phyloP scores from a whole-genome alignment of 2,113 vertebrate genomes.

The Pontoporia blainvillei region DNA sequence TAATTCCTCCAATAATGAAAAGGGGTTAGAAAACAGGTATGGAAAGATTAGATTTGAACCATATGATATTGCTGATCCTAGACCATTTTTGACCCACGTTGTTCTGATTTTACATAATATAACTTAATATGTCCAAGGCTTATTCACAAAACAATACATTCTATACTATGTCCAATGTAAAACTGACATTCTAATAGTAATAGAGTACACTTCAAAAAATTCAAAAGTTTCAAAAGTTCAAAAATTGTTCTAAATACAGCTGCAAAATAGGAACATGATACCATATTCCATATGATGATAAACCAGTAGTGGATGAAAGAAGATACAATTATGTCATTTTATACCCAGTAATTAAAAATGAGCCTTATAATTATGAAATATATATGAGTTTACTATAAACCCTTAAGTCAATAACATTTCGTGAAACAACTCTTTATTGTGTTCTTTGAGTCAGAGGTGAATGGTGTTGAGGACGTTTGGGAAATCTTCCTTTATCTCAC shows the following conservation, averaged over 20 bases:
- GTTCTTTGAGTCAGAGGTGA: background rate
- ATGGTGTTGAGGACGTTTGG: background rate
- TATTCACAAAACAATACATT: background rate
- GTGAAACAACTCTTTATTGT: background rate
- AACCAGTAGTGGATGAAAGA: background rate
- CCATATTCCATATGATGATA: background rate
- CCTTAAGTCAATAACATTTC: background rate
- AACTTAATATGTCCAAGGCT: background rate
- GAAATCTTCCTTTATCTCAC: background rate
- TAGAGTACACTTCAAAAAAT: background rate
- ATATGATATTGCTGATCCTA: background rate
- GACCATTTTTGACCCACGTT: background rate
- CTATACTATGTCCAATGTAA: background rate
- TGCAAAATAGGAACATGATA: background rate
- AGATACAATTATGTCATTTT: background rate
- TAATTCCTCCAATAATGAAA: background rate
- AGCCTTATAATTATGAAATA: constrained; percentile 23
- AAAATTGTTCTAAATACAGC: background rate
- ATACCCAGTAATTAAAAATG: constrained; percentile 7
- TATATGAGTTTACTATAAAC: background rate
- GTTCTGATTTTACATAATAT: background rate
- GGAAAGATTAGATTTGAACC: background rate
- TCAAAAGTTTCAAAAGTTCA: background rate
- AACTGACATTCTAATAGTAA: background rate
- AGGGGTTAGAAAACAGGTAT: background rate